phyloP scores from a whole-genome alignment of 2,888 invertebrate genomes.

The Dicroscelio sp. region DNA sequence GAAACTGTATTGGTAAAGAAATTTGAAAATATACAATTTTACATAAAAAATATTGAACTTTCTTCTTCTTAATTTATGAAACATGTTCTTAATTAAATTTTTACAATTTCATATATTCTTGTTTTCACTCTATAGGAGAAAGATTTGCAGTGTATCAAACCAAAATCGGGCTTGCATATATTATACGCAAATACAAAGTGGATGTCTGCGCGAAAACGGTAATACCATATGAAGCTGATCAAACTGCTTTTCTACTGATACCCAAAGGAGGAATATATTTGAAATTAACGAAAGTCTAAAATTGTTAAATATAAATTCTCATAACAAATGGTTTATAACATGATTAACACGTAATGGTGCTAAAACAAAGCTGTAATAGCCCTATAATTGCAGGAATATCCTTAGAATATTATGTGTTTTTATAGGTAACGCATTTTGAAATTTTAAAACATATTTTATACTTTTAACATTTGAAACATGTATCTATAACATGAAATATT shows the following conservation, averaged over 20 bases:
- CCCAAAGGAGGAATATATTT: conserved; percentile 88
- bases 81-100: conserved; percentile 85
- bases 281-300: conserved; percentile 84
- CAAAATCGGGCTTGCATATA: conserved; percentile 90
- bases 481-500: too few relatives aligned
- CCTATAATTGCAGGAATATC: too few relatives aligned
- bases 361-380: too few relatives aligned
- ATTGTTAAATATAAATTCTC: neutral
- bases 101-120: conserved; percentile 82
- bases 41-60: too few relatives aligned
- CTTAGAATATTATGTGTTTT: too few relatives aligned
- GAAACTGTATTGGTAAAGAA: conserved; percentile 89
- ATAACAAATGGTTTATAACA: too few relatives aligned
- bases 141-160: conserved; percentile 89
- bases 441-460: too few relatives aligned
- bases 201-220: conserved; percentile 88
- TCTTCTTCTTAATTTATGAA: too few relatives aligned
- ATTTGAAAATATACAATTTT: conserved; percentile 24
- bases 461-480: too few relatives aligned
- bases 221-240: conserved; percentile 84
- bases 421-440: too few relatives aligned
- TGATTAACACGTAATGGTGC: too few relatives aligned
- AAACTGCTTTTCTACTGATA: conserved; percentile 82
- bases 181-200: conserved; percentile 89
- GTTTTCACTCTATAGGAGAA: too few relatives aligned